These are phyloP conservation scores for Coluber constrictor DNA, from an alignment of 2,797 vertebrate species.

Conservation along the genomic window DNA sequence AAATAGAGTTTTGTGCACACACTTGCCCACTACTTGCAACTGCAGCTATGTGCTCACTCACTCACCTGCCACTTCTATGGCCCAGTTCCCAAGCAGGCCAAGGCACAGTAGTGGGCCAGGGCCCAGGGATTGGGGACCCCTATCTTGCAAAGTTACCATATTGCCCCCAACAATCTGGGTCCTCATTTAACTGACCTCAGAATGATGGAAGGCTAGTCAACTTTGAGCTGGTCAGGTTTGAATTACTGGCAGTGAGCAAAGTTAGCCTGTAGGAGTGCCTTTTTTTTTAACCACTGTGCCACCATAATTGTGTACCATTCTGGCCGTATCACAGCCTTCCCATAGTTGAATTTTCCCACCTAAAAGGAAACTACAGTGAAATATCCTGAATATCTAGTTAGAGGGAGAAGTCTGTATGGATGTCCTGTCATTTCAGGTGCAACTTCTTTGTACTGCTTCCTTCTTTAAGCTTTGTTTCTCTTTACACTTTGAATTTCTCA, in stretches of 20 bases:
- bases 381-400: not conserved
- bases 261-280: not conserved
- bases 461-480: not conserved
- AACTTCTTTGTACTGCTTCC: not conserved
- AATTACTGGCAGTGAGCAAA: not conserved
- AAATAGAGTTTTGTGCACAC: not conserved
- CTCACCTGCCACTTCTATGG: not conserved
- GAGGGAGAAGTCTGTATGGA: not conserved
- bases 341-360: not conserved
- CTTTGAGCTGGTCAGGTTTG: not conserved
- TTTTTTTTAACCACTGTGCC: not conserved
- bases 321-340: not conserved
- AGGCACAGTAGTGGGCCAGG: not conserved
- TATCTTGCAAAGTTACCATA: not conserved
- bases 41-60: not conserved
- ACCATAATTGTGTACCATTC: not conserved
- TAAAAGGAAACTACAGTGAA: not conserved
- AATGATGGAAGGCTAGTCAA: not conserved
- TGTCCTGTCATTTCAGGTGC: not conserved
- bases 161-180: not conserved
- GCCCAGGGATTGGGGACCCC: not conserved
- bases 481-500: not conserved
- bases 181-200: not conserved
- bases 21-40: not conserved
- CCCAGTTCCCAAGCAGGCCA: not conserved